Evolutionary conservation across 2,888 invertebrate genomes (phyloP), one percentile per base, ranked within the genome.

Genomic region (Drosophila demipolita): DNA sequence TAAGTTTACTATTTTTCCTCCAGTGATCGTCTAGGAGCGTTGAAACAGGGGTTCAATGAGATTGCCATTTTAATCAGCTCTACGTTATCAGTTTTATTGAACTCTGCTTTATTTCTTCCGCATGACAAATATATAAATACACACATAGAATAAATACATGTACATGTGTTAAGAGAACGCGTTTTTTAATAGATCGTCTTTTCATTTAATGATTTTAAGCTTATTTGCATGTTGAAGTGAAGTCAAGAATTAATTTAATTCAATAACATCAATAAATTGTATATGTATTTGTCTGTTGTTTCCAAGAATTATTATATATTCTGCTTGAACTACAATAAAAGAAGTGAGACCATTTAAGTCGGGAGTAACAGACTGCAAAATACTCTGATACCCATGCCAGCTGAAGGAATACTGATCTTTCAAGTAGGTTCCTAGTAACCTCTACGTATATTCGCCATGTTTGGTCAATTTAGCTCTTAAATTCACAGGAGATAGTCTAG

Each of bases 1-100:
- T 93, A 72, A 55, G 80, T 66, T 38, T 40, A 23, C 36, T 38
- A 9, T 32, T 17, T 11, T 6, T 6, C 3, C 17, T 23, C 7
- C 1, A 9, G 33, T 23, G 23, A 26, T 4, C 26, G 4, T 35
- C 8, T 6, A 23, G 45, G 23, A 45, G 45, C 7, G 15, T 15
- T 7, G 45, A 12, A 6, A 7, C 7, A 23, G 7, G 1, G 23
- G 23, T 23, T 1, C 23, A 23, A 23, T 4, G 9, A 35, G 35
- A 54, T 36, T 17, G 17, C 17, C 3, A 23, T 15, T 54, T 23
- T 11, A 17, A 36, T 26, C 54, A 36, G 17, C 12, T n/a, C 7
- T 2, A 11, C 6, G 8, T 23, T 23, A 45, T 45, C 45, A 15
- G 45, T 45, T 45, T 8, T 15, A 36, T 17, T 36, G 9, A 54